Base-by-base conservation (phyloP, 2,113 vertebrate genomes). In the Dicrurus megarhynchus region DNA sequence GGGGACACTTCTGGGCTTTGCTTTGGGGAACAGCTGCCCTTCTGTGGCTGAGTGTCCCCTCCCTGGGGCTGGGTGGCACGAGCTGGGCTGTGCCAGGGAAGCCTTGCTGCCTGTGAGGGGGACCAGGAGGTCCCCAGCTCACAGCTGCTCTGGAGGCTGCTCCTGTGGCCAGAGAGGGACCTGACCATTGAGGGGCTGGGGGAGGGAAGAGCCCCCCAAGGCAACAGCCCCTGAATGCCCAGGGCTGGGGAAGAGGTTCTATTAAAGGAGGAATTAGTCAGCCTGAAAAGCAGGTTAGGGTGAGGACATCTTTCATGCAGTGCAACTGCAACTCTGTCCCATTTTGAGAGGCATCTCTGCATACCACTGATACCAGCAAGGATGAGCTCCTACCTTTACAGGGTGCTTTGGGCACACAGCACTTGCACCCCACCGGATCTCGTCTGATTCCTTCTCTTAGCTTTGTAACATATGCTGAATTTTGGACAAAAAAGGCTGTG, bases 61-160 rank as follows among this genome's bases (percentile, higher is more conserved):
- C 17, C n/a, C n/a, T 1, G 3, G 28, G 46, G 27, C 20, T 44
- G 47, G 60, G 41, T 30, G 65, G 42, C 49, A 46, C 0, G 0
- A 79, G 30, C 1, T 27, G 0, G 3, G 18, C 67, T 82, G 44
- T 86, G 84, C 42, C 56, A 49, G n/a, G 42, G 37, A 6, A 70
- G 4, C 57, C 24, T 49, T 0, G 0, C 24, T 67, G 67, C 44
- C 47, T 11, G 4, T 5, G 6, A 5, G 1, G 16, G 32, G 67
- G 44, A 74, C 28, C 17, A 26, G 6, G 41, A 57, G 22, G 11
- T 49, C 6, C 22, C 59, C 60, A 39, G 42, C 42, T 21, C 18
- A 5, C 47, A 33, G 50, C 50, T 73, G 70, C 37, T 71, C n/a
- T 44, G n/a, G 41, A 44, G 69, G 46, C n/a, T 57, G 53, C 35